Percentiles rank a stretch among this genome's conserved stretches.
These are phyloP conservation scores for Paraplagusia blochii DNA, from an alignment of 2,113 vertebrate species.

Conservation along the genomic window DNA sequence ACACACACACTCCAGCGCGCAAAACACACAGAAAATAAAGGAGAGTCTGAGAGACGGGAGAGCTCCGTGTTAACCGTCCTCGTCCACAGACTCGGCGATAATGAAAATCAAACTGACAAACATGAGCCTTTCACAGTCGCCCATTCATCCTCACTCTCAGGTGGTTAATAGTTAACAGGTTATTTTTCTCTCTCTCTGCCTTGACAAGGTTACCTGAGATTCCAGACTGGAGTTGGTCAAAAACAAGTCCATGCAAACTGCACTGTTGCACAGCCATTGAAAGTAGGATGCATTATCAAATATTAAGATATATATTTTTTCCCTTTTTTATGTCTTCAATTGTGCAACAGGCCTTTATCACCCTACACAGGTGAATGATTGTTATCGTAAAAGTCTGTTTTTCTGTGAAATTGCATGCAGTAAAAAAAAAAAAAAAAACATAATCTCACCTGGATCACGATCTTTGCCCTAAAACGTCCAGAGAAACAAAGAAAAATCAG, in stretches of 20 bases:
- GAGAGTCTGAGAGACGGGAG: constrained; percentile 4
- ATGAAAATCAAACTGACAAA: constrained; percentile 1
- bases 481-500: constrained; percentile 14
- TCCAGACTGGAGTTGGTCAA: not conserved
- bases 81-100: not conserved
- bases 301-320: no score
- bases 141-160: not conserved
- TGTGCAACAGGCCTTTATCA: no score
- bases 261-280: no score
- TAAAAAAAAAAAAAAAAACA: not conserved
- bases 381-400: no score
- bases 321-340: no score
- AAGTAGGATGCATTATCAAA: no score
- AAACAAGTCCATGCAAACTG: constrained; percentile 34
- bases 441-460: constrained; percentile 81
- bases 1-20: not conserved
- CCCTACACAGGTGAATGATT: no score
- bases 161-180: constrained; percentile 5
- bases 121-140: not conserved
- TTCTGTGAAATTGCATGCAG: no score
- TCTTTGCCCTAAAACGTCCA: constrained; percentile 78
- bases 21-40: constrained; percentile 1
- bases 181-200: not conserved
- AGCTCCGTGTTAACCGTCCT: constrained; percentile 7
- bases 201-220: constrained; percentile 5